Base-by-base conservation (phyloP, 2,888 invertebrate genomes). In the Flexamia atlantica region DNA sequence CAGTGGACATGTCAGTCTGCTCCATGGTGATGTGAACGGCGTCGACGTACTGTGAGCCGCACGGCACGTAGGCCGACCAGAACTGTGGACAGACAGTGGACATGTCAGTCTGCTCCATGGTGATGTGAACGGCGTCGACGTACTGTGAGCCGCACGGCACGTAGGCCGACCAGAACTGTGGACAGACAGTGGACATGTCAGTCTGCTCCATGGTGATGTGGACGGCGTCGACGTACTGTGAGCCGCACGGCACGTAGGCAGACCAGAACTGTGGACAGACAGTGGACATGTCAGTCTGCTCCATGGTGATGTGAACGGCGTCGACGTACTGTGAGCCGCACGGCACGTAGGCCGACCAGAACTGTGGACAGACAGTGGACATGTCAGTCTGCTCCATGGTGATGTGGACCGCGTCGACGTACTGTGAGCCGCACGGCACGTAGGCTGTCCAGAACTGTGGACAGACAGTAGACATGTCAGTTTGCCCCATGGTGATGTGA, bases 41-140 rank as follows among this genome's bases (percentile, higher is more conserved):
- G 89, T 96, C 96, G 90, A 95, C 91, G 90, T 96, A 95, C 89
- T 95, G 95, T 32, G 96, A 95, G 87, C 95, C 95, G 89, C 96
- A 96, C 87, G 96, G 96, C 89, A 96, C 96, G 90, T 96, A 96
- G 86, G 96, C 96, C 86, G 96, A 96, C 96, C 96, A 96, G 90
- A 96, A 96, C 88, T 88, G 86, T 12, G 12, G 40, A 40, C 40
- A 40, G 12, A 40, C 40, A 40, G 5, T 12, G 40, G 12, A 9
- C 40, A 96, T 95, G 91, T 96, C 96, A 90, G 96, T 96, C 91
- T 96, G 96, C 90, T 96, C 96, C 88, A 96, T 92, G 85, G 96
- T 96, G 88, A 96, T 92, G 90, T 96, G 96, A 89, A 95, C 96
- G 82, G 96, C 96, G 89, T 96, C 96, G 90, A 95, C 91, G 90